Percentiles rank a stretch among this genome's conserved stretches.
These are phyloP conservation scores for Mellilla xanthometata DNA, from an alignment of 2,888 invertebrate genomes.

Conservation along the genomic window DNA sequence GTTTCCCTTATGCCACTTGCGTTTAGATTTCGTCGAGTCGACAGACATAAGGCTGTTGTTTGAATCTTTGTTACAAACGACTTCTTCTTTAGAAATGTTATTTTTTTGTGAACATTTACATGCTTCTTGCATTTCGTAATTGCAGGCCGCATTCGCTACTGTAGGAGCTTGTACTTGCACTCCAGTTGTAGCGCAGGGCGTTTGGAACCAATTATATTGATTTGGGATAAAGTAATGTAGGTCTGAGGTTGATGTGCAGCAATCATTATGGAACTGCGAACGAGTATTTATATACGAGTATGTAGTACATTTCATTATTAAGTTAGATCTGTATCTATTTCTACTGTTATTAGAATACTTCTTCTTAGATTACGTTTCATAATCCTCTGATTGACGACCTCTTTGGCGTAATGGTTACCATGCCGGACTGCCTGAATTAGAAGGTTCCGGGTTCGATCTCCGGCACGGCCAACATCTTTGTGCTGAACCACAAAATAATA, in stretches of 20 bases:
- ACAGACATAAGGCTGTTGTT: slow-evolving; percentile 21
- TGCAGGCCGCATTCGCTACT: slow-evolving; percentile 21
- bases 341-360: no score
- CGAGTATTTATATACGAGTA: no score
- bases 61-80: neutral
- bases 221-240: slow-evolving; percentile 54
- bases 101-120: slow-evolving; percentile 34
- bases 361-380: no score
- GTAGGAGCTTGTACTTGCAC: slow-evolving; percentile 45
- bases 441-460: no score
- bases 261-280: slow-evolving; percentile 70
- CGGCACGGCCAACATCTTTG: no score
- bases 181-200: slow-evolving; percentile 32
- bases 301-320: no score
- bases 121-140: slow-evolving; percentile 37
- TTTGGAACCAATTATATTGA: slow-evolving; percentile 29
- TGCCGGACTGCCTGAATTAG: no score
- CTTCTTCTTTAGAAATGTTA: slow-evolving; percentile 1
- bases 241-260: slow-evolving; percentile 68
- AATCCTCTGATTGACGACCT: no score
- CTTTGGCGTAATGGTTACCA: no score
- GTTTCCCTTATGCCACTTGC: neutral
- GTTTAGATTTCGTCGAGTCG: slow-evolving; percentile 12
- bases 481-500: no score
- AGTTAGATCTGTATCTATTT: no score